A percentile compares a stretch with the other conserved stretches of the same genome.
Conservation (phyloP, 2,797 vertebrate species). For the Phylloscopus collybita region DNA sequence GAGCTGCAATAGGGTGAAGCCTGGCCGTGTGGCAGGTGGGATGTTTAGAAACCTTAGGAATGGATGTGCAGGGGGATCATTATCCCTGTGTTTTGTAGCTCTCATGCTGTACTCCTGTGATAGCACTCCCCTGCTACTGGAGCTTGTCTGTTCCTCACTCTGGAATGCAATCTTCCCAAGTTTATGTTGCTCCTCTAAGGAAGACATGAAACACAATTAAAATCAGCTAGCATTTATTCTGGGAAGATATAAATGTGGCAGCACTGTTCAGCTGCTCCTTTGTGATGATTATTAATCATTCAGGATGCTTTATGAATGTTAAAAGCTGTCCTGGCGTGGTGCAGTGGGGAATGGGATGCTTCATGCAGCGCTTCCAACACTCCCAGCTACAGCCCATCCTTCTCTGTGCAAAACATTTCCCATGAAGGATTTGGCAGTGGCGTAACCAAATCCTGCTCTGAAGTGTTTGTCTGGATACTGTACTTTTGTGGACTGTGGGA, state of each 20-base stretch:
- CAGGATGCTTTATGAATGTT: constrained; percentile 23
- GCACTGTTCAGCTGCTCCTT: constrained; percentile 54
- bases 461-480: neutral
- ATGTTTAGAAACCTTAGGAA: neutral
- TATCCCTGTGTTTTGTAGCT: neutral
- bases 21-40: neutral
- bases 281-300: constrained; percentile 59
- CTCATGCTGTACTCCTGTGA: neutral
- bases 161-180: neutral
- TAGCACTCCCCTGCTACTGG: neutral
- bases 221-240: constrained; percentile 48
- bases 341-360: neutral
- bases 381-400: neutral
- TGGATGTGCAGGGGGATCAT: neutral
- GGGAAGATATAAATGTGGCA: constrained; percentile 34
- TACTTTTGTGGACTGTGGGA: neutral
- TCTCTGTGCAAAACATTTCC: neutral
- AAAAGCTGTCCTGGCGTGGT: neutral
- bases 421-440: neutral
- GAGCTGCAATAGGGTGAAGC: neutral
- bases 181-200: neutral
- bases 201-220: constrained; percentile 11
- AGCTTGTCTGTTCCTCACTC: neutral
- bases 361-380: neutral
- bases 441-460: neutral